A percentile compares a stretch with the other conserved stretches of the same genome.
Evolutionary conservation across 1,140 invertebrate species (phyloP).

Genomic region (Teleopsis dalmanni): DNA sequence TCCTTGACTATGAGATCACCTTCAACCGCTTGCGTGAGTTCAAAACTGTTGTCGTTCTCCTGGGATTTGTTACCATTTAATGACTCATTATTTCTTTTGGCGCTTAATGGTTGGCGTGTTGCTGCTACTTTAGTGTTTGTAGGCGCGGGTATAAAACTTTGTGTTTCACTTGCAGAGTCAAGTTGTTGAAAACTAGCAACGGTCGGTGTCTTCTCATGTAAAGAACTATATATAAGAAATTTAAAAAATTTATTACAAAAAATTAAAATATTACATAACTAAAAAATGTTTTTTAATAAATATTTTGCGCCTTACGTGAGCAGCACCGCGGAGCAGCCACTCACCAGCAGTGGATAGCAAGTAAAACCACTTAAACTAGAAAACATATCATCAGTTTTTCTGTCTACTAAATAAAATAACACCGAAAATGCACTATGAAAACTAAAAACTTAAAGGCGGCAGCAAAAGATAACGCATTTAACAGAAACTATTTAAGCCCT

Average conservation of each 20-base stretch:
- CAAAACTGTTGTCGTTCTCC: neutral
- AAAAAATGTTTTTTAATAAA: neutral
- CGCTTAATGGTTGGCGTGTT: neutral
- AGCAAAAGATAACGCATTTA: neutral
- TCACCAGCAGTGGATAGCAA: constrained; percentile 40
- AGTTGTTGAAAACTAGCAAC: constrained; percentile 19
- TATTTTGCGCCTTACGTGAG: constrained; percentile 28
- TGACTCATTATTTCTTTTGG: neutral
- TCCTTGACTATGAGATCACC: constrained; percentile 30
- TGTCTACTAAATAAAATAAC: neutral
- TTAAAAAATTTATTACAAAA: neutral
- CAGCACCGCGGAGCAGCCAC: constrained; percentile 34
- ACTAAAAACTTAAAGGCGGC: too few relatives aligned
- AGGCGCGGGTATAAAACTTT: constrained; percentile 35
- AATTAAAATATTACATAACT: neutral
- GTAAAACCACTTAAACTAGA: constrained; percentile 39
- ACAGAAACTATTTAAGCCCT: too few relatives aligned
- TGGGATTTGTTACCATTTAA: neutral
- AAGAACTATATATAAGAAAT: constrained; percentile 19
- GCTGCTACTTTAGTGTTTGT: neutral
- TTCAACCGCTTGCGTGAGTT: constrained; percentile 3
- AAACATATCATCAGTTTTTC: constrained; percentile 22
- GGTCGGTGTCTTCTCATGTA: constrained; percentile 34
- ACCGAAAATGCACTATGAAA: neutral
- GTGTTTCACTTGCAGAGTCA: constrained; percentile 21